Evolutionary conservation across 2,797 vertebrate species (phyloP).

Genomic region (Myoxocephalus aenaeus): DNA sequence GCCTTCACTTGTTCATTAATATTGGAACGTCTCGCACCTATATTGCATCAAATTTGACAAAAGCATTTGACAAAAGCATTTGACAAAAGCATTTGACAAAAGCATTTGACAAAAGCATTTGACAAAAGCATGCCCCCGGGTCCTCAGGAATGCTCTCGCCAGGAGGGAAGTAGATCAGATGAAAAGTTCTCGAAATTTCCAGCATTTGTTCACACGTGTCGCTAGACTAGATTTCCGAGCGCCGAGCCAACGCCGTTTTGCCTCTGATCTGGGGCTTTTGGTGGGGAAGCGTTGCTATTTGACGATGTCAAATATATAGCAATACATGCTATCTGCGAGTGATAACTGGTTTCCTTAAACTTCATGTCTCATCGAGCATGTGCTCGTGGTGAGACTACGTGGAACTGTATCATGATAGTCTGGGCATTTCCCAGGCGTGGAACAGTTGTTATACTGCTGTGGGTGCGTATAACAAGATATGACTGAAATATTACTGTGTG

Average conservation of each 20-base stretch:
- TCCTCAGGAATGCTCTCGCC: not conserved
- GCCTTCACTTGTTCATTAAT: not conserved
- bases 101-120: too few species aligned
- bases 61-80: too few species aligned
- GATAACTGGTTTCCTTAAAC: not conserved
- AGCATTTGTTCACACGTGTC: not conserved
- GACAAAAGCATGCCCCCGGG: not conserved
- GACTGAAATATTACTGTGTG: conserved; percentile 12
- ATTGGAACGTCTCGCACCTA: not conserved
- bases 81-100: too few species aligned
- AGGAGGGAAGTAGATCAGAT: not conserved
- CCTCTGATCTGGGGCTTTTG: not conserved
- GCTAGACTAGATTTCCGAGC: too few species aligned
- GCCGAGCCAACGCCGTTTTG: not conserved
- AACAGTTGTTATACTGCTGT: conserved; percentile 12
- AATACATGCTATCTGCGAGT: too few species aligned
- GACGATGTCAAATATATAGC: too few species aligned
- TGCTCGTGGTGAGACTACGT: not conserved
- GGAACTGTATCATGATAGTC: not conserved
- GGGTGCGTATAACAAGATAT: not conserved
- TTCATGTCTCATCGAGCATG: not conserved
- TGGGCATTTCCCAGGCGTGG: conserved; percentile 12
- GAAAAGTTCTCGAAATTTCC: not conserved
- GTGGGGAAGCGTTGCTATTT: too few species aligned
- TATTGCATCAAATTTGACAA: not conserved